Evolutionary conservation across 2,888 invertebrate species (phyloP), one percentile per base, ranked within the genome.

Genomic region (Microchrysa polita): DNA sequence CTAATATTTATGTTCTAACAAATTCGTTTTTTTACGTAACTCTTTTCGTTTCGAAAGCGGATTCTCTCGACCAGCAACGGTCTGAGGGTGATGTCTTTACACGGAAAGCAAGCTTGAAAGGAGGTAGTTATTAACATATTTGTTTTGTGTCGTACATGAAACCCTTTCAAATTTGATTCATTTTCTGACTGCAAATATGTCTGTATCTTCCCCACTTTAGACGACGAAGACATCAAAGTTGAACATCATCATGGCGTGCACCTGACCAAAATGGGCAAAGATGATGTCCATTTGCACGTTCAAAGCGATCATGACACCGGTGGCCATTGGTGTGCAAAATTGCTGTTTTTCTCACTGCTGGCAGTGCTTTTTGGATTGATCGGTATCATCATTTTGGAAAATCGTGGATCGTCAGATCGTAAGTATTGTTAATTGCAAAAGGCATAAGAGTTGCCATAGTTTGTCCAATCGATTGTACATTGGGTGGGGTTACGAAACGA

Each of bases 301-400:
- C 89, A 92, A 67, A 90, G 91, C 78, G 93, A 94, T 55, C 90
- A 88, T 78, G 90, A 90, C 59, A 92, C 93, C 16, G 93, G 93
- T 57, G 94, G 94, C 42, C 93, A 93, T 81, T 91, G 93, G 88
- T 93, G 93, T 84, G 93, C 94, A 44, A 93, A 93, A 85, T 87
- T 94, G 73, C 88, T 94, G 79, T 95, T 95, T 84, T 93, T 94
- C 81, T 85, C 90, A 1, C 85, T 95, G 27, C 87, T 94, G 78
- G 90, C 90, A 65, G 88, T 91, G 73, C 87, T 95, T 42, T 83
- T 91, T 75, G 90, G 91, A 61, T 88, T 93, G 74, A 89, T 94
- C 81, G 93, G 92, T 74, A 84, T 94, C 69, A 93, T 94, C 75
- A 92, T 94, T 79, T 84, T 92, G 74, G 93, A 94, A 85, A 92